A percentile compares a stretch with the other conserved stretches of the same genome.
These are phyloP conservation scores for Protonemura montana DNA, from an alignment of 2,888 invertebrate species.

Conservation along the genomic window DNA sequence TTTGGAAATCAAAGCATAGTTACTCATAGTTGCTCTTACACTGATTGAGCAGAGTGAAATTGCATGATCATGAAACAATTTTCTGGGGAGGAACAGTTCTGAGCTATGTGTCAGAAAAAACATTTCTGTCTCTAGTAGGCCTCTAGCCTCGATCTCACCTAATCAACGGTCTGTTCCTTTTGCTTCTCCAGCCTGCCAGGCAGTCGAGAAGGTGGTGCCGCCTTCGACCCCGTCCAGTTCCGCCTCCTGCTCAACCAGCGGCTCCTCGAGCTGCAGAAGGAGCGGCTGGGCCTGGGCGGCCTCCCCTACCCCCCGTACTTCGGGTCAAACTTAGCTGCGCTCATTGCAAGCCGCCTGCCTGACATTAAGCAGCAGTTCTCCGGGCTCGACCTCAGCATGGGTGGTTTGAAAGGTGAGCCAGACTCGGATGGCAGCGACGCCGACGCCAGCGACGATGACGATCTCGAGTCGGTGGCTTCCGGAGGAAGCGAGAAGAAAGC, in stretches of 20 bases:
- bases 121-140: not conserved
- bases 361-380: conserved; percentile 81
- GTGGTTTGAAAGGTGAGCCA: conserved; percentile 77
- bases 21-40: too few species aligned
- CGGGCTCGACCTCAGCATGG: conserved; percentile 88
- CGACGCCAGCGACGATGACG: conserved; percentile 76
- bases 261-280: conserved; percentile 85
- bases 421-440: conserved; percentile 81
- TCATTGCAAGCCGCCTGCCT: conserved; percentile 73
- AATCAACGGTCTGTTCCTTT: not conserved
- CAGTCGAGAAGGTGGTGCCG: conserved; percentile 59
- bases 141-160: not conserved
- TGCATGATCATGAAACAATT: too few species aligned
- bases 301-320: conserved; percentile 82
- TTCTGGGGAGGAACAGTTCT: too few species aligned
- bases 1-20: too few species aligned
- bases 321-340: conserved; percentile 76
- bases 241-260: conserved; percentile 87
- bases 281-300: conserved; percentile 75
- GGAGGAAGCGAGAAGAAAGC: conserved; percentile 53
- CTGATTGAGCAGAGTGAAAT: too few species aligned
- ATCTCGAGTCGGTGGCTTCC: conserved; percentile 60
- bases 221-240: conserved; percentile 92
- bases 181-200: conserved; percentile 47
- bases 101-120: too few species aligned